Evolutionary conservation across 2,888 invertebrate genomes (phyloP), one percentile per base, ranked within the genome.

Genomic region (Osmoderma eremita): DNA sequence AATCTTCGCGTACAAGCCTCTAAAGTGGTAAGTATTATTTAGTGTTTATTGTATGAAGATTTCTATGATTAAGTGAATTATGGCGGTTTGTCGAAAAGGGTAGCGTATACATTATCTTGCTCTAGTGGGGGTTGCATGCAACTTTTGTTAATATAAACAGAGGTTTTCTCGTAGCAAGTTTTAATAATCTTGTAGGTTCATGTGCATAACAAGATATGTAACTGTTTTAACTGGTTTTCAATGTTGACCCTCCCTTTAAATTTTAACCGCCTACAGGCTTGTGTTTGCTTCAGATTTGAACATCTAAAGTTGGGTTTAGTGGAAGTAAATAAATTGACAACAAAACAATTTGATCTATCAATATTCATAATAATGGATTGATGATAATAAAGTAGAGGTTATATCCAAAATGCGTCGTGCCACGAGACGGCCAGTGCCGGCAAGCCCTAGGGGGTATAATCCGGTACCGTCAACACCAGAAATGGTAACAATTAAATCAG

Each of bases 401-500:
- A 64, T 64, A 72, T 72, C 45, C 67, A 76, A 75, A 74, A 87
- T 88, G 88, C 87, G 86, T 84, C 86, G 87, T 71, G 82, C 84
- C 71, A 73, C 75, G 69, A 74, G 77, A 63, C 76, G 77, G 69
- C 58, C 58, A 70, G 72, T 73, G 63, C 68, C 71, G 70, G 73
- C 74, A 70, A 78, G 78, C 83, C 77, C 80, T 70, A 75, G 77
- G 72, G 85, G 81, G 82, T 85, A 85, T 82, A 84, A 83, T 79
- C 83, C 85, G 82, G 83, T 83, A 77, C 84, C 85, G 71, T 77
- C 75, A 67, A 83, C 83, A 56, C 84, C 84, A 66, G 83, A 88
- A 78, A 66, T 63, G 62, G 84, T 86, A 82, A 84, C 74, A 36
- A 74, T 77, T 65, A 85, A 85, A 79, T 83, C 85, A 75, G 79